Evolutionary conservation across 2,113 vertebrate genomes (phyloP), one percentile per base, ranked within the genome.

Genomic region (Glaucidium brasilianum): DNA sequence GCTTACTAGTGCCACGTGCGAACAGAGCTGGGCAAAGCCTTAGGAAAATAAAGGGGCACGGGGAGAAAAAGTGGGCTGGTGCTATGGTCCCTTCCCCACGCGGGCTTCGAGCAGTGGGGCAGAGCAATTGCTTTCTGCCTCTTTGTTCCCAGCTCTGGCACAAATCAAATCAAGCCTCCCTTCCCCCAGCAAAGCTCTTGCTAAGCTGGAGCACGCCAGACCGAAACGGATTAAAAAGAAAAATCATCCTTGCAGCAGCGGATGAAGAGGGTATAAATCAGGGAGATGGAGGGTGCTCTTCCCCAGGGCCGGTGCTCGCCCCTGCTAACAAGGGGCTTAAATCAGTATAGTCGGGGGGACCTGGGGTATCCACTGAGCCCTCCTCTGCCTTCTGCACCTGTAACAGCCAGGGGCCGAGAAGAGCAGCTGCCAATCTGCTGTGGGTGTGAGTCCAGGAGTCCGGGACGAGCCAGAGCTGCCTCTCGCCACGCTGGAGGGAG

Each of bases 161-260:
- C 79, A 82, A 79, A 85, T 72, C 34, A 84, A 64, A 81, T 19
- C 32, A 82, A 68, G 49, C 34, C 29, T 96, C 91, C 89, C 93
- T 93, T 91, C 89, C 96, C 90, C 94, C 96, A 81, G 89, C 73
- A 82, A 84, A 84, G 80, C 94, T 63, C 3, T 0, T 1, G 1
- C 71, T 94, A 85, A 95, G 60, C 86, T 91, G 80, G 89, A 94
- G 60, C 62, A 60, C 3, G 3, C 60, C 12, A 58, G 52, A 60
- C 45, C 10, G 1, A 79, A 95, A 95, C 10, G 27, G 93, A 95
- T 95, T 96, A 96, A 89, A 82, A 64, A 85, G 90, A 85, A 96
- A 96, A 96, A 72, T 49, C 84, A 72, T 64, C 81, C 73, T 67
- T 21, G 50, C 14, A 4, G 84, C 89, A 26, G 84, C 43, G 11